Evolutionary conservation across 2,888 invertebrate genomes (phyloP), one percentile per base, ranked within the genome.

Genomic region (Epinotia bilunana): DNA sequence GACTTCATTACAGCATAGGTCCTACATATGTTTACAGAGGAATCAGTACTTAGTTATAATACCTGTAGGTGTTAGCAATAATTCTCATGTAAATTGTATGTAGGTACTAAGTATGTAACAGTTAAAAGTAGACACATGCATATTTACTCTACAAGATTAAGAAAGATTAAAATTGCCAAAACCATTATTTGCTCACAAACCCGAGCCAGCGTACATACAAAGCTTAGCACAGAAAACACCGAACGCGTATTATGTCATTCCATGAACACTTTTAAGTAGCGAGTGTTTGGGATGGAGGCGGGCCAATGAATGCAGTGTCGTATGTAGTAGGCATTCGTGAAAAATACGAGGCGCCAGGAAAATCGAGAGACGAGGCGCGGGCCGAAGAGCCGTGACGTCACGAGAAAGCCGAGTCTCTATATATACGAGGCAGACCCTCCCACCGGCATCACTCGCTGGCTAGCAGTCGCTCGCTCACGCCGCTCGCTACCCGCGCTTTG

Each of bases 391-490:
- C 76, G 81, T 80, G 77, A 93, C 93, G 93, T 93, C 93, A 93
- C 87, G 81, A 84, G 87, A 89, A 90, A 89, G 86, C 88, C 91
- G 92, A 91, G 91, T 86, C 92, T 89, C 88, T 94, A 93, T 94
- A 94, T 82, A 94, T 90, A 84, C 84, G 83, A 77, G 77, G 78
- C 73, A 83, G 87, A 83, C 89, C 92, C 92, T 91, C 90, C 93
- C 92, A 87, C 90, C 84, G 78, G 79, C 87, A 91, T 83, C 89
- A 93, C 82, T 91, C 90, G 91, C 88, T 86, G 83, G 86, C 89
- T 85, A 87, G 89, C 88, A 86, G 86, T 78, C 80, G 83, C 81
- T 80, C 83, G 85, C 90, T 86, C 82, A 85, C 87, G 85, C 83
- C 83, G 84, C 86, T 88, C 84, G 89, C 89, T 87, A 78, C 82